Base-by-base conservation (phyloP, 2,888 invertebrate genomes). In the Odiellus spinosus region DNA sequence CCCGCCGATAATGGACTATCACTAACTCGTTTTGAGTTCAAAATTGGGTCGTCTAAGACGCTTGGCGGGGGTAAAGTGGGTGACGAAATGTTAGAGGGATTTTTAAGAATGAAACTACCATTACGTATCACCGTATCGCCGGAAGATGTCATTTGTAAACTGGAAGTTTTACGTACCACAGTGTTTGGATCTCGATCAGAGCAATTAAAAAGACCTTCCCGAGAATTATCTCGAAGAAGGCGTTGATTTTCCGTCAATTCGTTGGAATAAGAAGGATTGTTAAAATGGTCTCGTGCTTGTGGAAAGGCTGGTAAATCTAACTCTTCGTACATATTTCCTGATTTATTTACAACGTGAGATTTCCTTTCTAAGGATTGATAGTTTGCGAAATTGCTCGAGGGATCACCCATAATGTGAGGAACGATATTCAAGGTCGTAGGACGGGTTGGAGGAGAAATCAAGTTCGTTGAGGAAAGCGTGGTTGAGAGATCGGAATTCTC, bases 1-100 rank as follows among this genome's bases (percentile, higher is more conserved):
- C n/a, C n/a, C 15, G 45, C 40, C 33, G 46, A 33, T 21, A 36
- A 36, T 21, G 49, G 42, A 39, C 42, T 43, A 12, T 36, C 35
- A 19, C 14, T 15, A 35, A 17, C 14, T 15, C 8, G 14, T 14
- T 20, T 19, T 15, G 11, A 15, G 33, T 8, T 26, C 14, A 33
- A 35, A 14, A 15, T 15, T 5, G 32, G 6, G 26, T 21, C 19
- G 11, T 38, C 12, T n/a, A 15, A 17, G 10, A 17, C 14, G 10
- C 10, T 8, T n/a, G 15, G 15, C 14, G 18, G 15, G 38, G 38
- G 18, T 8, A 17, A 10, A n/a, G 8, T 15, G 38, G 38, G 5
- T n/a, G 38, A 38, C 10, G n/a, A 38, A 12, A 38, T 14, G 18
- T 15, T 15, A 8, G 26, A 26, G 8, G 26, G 5, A 26, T 26